Percentiles rank a stretch among this genome's conserved stretches.
Conservation (phyloP, 1,140 invertebrate species). For the Drosophila burlai region DNA sequence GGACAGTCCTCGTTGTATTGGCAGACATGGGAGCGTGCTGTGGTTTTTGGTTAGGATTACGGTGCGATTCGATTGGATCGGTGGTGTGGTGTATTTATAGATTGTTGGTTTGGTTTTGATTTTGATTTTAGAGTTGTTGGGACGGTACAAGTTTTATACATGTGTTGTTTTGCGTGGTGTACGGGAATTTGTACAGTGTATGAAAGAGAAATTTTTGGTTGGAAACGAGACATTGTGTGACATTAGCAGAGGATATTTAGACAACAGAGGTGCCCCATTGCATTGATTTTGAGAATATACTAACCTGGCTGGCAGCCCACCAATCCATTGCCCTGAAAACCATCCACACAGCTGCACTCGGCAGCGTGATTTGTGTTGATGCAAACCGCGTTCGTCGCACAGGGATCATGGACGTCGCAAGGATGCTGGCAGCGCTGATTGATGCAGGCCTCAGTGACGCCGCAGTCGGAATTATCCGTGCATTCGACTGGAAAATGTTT, state of each 20-base stretch:
- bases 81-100: constrained; percentile 72
- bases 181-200: constrained; percentile 79
- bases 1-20: constrained; percentile 96
- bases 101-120: constrained; percentile 21
- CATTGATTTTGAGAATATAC: constrained; percentile 34
- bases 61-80: constrained; percentile 77
- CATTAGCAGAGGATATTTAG: constrained; percentile 60
- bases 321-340: constrained; percentile 94
- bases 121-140: constrained; percentile 44
- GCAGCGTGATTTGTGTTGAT: constrained; percentile 94
- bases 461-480: constrained; percentile 92
- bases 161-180: constrained; percentile 54
- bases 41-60: constrained; percentile 84
- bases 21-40: constrained; percentile 89
- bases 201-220: constrained; percentile 61
- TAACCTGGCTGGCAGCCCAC: constrained; percentile 91
- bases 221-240: constrained; percentile 58
- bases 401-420: constrained; percentile 92
- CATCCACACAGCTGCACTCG: constrained; percentile 93
- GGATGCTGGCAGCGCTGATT: constrained; percentile 92
- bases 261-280: constrained; percentile 39
- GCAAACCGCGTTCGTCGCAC: constrained; percentile 93
- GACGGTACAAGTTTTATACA: constrained; percentile 69
- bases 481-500: constrained; percentile 89
- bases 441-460: constrained; percentile 92